Evolutionary conservation across 2,797 vertebrate species (phyloP).

Genomic region (Arctocebus calabarensis): DNA sequence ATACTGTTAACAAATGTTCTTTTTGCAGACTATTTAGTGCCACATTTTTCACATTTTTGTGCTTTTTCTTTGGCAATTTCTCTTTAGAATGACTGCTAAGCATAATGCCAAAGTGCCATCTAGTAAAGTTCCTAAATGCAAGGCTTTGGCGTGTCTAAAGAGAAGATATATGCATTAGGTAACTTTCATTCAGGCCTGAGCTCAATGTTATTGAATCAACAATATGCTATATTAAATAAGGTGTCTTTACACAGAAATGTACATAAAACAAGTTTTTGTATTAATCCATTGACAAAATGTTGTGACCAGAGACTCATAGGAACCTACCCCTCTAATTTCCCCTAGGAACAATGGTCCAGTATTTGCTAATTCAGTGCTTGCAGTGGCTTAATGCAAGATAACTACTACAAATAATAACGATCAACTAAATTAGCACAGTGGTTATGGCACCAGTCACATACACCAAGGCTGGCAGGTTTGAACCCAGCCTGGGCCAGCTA

Average conservation of each 20-base stretch:
- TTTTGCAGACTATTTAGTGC: neutral
- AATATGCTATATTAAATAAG: neutral
- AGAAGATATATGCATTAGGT: neutral
- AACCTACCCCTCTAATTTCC: neutral
- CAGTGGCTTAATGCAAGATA: neutral
- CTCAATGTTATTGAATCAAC: neutral
- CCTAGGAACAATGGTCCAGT: neutral
- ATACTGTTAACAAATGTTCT: neutral
- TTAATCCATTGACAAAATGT: neutral
- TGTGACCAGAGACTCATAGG: neutral
- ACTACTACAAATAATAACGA: neutral
- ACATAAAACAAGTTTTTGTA: neutral
- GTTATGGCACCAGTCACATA: too few species aligned
- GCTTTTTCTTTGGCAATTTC: slow-evolving; percentile 32
- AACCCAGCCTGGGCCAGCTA: too few species aligned
- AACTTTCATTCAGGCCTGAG: neutral
- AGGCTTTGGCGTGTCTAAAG: neutral
- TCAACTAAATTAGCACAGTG: neutral
- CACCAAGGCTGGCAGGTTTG: too few species aligned
- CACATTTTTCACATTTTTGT: neutral
- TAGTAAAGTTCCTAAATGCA: neutral
- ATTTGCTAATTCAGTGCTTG: neutral
- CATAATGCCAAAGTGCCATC: neutral
- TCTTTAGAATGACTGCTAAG: slow-evolving; percentile 7
- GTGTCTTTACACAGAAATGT: slow-evolving; percentile 36